Percentiles rank a stretch among this genome's conserved stretches.
phyloP scores from a whole-genome alignment of 2,888 invertebrate genomes.

The Andrena dorsata region DNA sequence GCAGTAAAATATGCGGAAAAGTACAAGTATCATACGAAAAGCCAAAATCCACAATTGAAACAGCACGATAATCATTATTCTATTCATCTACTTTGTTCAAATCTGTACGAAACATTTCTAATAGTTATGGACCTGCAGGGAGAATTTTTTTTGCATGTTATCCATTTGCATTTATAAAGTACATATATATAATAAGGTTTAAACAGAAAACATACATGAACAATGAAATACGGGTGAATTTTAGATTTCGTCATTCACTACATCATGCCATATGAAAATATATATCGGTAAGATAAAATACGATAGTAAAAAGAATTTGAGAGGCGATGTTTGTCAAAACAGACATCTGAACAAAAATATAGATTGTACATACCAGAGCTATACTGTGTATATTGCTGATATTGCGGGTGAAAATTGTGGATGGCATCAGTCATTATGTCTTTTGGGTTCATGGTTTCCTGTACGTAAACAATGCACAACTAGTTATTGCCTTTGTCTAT shows the following conservation, averaged over 20 bases:
- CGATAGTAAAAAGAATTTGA: constrained; percentile 40
- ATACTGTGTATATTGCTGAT: constrained; percentile 99
- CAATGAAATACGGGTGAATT: constrained; percentile 47
- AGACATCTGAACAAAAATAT: constrained; percentile 13
- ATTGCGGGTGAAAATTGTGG: constrained; percentile 99
- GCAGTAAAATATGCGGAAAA: constrained; percentile 49
- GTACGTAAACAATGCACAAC: constrained; percentile 63
- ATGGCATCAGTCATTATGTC: constrained; percentile 99
- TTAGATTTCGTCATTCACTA: constrained; percentile 52
- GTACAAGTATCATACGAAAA: constrained; percentile 50
- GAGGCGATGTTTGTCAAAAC: constrained; percentile 40
- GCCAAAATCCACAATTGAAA: constrained; percentile 60
- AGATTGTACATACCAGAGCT: constrained; percentile 91
- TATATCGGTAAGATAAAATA: constrained; percentile 41
- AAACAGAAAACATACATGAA: constrained; percentile 51
- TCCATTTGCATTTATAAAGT: constrained; percentile 32
- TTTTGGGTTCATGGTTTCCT: constrained; percentile 99
- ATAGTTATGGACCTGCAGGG: background rate
- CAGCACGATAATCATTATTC: constrained; percentile 34
- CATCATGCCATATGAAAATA: constrained; percentile 66
- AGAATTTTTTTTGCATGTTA: constrained; percentile 7
- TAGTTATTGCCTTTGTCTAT: background rate
- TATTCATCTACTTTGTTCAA: constrained; percentile 17
- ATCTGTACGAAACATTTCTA: constrained; percentile 29
- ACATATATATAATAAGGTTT: constrained; percentile 12